These are phyloP conservation scores for Hanleya hanleyi DNA, from an alignment of 2,888 invertebrate genomes.

Conservation along the genomic window DNA sequence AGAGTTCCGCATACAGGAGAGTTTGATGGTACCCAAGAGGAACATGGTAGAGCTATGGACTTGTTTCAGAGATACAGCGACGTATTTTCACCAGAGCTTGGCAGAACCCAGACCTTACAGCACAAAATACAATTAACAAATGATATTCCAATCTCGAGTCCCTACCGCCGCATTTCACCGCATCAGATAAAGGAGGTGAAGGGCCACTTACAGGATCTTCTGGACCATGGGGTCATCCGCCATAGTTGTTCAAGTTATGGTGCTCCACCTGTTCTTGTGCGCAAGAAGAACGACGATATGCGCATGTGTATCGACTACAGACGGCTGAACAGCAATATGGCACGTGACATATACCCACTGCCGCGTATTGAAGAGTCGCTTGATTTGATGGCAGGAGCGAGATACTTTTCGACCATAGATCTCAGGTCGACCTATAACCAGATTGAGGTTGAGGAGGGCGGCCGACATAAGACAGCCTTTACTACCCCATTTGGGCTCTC, in stretches of 20 bases:
- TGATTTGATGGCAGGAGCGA: constrained; percentile 25
- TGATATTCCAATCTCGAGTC: constrained; percentile 7
- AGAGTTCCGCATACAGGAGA: too few species aligned
- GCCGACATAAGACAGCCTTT: constrained; percentile 37
- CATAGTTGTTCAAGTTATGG: constrained; percentile 27
- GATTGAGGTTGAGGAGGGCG: constrained; percentile 24
- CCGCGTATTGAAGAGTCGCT: constrained; percentile 41
- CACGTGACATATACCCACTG: too few species aligned
- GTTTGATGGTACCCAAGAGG: too few species aligned
- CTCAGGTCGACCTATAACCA: constrained; percentile 12
- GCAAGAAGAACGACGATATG: constrained; percentile 35
- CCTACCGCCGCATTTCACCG: constrained; percentile 24
- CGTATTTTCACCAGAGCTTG: constrained; percentile 11
- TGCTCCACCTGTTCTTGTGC: constrained; percentile 40
- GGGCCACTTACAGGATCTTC: constrained; percentile 19
- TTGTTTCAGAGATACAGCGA: constrained; percentile 4
- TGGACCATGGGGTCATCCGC: constrained; percentile 6
- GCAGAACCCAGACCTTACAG: not conserved
- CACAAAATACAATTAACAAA: constrained; percentile 4
- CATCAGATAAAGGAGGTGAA: constrained; percentile 17
- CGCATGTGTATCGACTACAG: constrained; percentile 35
- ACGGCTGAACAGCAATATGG: constrained; percentile 31
- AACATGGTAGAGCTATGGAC: too few species aligned
- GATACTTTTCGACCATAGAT: constrained; percentile 30
- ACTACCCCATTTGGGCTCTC: constrained; percentile 24